Evolutionary conservation across 2,888 invertebrate species (phyloP).

Genomic region (Bombylius major): DNA sequence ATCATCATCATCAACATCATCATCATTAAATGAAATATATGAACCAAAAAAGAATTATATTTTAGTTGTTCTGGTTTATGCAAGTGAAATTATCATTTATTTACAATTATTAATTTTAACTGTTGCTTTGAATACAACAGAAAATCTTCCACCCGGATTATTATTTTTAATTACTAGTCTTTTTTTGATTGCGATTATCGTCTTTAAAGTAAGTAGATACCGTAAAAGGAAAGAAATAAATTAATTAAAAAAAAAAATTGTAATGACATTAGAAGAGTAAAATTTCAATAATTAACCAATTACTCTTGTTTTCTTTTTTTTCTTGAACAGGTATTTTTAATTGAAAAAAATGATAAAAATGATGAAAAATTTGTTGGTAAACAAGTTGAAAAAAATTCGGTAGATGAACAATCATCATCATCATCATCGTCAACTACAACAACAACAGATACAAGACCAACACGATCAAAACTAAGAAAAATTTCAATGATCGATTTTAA

Average conservation of each 20-base stretch:
- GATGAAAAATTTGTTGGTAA: background rate
- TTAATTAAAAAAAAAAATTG: background rate
- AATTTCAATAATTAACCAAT: background rate
- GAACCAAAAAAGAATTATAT: background rate
- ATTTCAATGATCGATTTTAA: conserved; percentile 8
- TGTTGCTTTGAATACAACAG: conserved; percentile 10
- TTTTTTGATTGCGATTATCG: conserved; percentile 11
- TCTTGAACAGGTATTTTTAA: conserved; percentile 9
- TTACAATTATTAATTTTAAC: conserved; percentile 12
- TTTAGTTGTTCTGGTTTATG: conserved; percentile 8
- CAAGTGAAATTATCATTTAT: conserved; percentile 11
- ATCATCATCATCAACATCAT: too few species aligned
- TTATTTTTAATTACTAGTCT: conserved; percentile 14
- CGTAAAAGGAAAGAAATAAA: background rate
- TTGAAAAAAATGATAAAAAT: background rate
- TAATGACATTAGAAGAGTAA: background rate
- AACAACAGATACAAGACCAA: background rate
- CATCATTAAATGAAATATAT: background rate
- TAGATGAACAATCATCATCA: background rate
- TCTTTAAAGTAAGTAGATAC: conserved; percentile 11
- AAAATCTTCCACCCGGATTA: conserved; percentile 12
- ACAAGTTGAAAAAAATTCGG: background rate
- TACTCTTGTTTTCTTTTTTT: background rate
- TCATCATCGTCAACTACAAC: background rate
- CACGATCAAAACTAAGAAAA: conserved; percentile 5